phyloP scores from a whole-genome alignment of 2,888 invertebrate species.

The Scaptodrosophila latifasciaeformis region DNA sequence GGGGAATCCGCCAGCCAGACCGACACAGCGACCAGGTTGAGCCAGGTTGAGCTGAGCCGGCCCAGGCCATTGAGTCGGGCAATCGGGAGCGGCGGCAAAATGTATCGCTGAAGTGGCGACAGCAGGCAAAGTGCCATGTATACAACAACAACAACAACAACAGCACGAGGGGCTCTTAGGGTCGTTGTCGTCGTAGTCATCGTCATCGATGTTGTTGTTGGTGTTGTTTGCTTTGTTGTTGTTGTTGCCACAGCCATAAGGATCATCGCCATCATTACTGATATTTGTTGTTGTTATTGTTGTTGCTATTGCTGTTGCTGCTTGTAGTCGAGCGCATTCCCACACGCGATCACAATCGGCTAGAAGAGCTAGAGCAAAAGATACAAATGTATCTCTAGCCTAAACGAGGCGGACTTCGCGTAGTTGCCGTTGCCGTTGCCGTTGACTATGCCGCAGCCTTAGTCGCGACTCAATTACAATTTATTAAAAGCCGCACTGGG shows the following conservation, averaged over 20 bases:
- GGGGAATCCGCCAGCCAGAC: too few species aligned
- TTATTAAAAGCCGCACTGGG: slow-evolving; percentile 61
- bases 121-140: slow-evolving; percentile 71
- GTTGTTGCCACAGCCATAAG: background rate
- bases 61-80: too few species aligned
- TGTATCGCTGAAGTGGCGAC: slow-evolving; percentile 61
- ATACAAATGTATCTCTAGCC: slow-evolving; percentile 46
- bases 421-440: slow-evolving; percentile 22
- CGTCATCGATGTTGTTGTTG: slow-evolving; percentile 22
- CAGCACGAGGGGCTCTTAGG: slow-evolving; percentile 45
- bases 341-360: slow-evolving; percentile 67
- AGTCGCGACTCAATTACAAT: slow-evolving; percentile 71
- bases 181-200: slow-evolving; percentile 40
- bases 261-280: background rate
- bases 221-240: slow-evolving; percentile 21
- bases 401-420: too few species aligned
- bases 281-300: slow-evolving; percentile 14
- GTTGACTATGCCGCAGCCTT: background rate
- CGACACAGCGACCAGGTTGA: too few species aligned
- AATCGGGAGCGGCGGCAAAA: background rate
- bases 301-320: slow-evolving; percentile 18
- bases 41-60: too few species aligned
- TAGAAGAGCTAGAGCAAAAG: slow-evolving; percentile 18
- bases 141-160: slow-evolving; percentile 40
- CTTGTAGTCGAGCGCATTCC: slow-evolving; percentile 51